Evolutionary conservation across 2,888 invertebrate species (phyloP), one percentile per base, ranked within the genome.

Genomic region (Lithophane semibrunnea): DNA sequence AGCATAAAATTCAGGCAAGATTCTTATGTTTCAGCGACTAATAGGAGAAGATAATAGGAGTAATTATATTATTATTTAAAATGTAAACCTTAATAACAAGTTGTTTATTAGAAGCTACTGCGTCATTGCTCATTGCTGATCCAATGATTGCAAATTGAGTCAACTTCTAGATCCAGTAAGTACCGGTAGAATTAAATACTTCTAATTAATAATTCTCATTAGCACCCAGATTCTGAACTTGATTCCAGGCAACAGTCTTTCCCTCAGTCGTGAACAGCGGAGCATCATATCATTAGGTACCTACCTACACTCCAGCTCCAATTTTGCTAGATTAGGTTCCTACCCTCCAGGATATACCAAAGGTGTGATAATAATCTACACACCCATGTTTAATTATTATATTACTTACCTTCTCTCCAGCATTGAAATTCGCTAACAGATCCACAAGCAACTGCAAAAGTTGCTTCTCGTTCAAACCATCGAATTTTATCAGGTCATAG

Each of bases 401-500:
- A 42, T 42, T n/a, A 47, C 79, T 47, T 24, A 54, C 97, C 94
- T 97, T 98, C 87, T 98, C 97, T 88, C 97, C 97, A 70, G 97
- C 97, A 91, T 98, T 98, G 88, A 98, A 97, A 89, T 97, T 96
- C n/a, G 97, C 97, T 65, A 99, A 95, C n/a, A 98, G 97, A 96
- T 98, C 98, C 86, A 97, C 97, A 42, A 98, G 94, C 82, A 98
- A 96, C 96, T 98, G 99, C 37, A 99, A 93, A 77, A 99, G 95
- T 90, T 98, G 98, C 82, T 98, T 97, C 66, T 98, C 97, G 80
- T 97, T 97, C 79, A 99, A 94, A 9, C 98, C 97, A 95, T 99
- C 99, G 93, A 99, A 99, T 86, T 98, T 98, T 90, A 99, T 98
- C 80, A 99, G 94, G 91, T 98, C 99, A 90, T 98, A 98, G 90